These are phyloP conservation scores for Tiliqua scincoides DNA, from an alignment of 2,113 vertebrate species.

Conservation along the genomic window DNA sequence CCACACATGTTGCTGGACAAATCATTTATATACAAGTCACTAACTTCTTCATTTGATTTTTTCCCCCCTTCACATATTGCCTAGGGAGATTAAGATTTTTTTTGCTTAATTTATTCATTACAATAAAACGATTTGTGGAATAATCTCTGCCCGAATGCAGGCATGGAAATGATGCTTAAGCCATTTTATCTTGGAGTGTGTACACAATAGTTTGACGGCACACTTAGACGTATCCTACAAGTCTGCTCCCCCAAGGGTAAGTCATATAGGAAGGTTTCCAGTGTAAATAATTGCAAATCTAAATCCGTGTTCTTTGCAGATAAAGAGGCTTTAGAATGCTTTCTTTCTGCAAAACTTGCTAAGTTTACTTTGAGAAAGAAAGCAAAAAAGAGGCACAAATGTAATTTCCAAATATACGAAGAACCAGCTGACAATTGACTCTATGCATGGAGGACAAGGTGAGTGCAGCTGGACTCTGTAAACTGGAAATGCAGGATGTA, in stretches of 20 bases:
- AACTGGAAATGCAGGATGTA: not conserved
- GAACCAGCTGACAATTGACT: not conserved
- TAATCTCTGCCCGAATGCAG: not conserved
- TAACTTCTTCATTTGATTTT: not conserved
- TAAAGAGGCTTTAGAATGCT: constrained; percentile 4
- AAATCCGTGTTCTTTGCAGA: not conserved
- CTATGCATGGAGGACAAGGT: not conserved
- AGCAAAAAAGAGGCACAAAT: not conserved
- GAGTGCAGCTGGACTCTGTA: too few species aligned
- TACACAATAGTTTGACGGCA: constrained; percentile 19
- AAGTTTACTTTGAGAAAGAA: not conserved
- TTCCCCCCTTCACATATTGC: not conserved
- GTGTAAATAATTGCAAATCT: constrained; percentile 23
- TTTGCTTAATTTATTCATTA: constrained; percentile 10
- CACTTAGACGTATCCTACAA: not conserved
- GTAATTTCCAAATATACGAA: not conserved
- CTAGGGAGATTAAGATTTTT: not conserved
- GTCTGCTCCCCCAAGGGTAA: constrained; percentile 17
- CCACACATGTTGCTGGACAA: not conserved
- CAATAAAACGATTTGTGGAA: constrained; percentile 5
- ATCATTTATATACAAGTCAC: not conserved
- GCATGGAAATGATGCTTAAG: not conserved
- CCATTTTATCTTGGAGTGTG: constrained; percentile 1
- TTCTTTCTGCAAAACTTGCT: not conserved
- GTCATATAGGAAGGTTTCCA: not conserved